These are phyloP conservation scores for Monochamus saltuarius DNA, from an alignment of 1,140 invertebrate species.

Conservation along the genomic window DNA sequence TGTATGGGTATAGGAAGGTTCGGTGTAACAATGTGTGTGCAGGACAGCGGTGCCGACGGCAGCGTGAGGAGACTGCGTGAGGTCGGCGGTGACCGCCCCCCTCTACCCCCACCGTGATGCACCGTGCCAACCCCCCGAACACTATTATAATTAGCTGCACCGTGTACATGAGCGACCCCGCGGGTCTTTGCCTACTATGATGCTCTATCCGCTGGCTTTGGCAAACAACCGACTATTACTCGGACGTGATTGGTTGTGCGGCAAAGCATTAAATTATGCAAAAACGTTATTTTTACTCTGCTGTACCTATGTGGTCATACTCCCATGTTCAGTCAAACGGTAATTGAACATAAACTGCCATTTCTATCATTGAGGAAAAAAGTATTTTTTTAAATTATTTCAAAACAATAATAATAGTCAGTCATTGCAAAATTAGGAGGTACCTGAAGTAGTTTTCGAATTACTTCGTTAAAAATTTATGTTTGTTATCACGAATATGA, in stretches of 20 bases:
- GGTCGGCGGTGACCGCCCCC: conserved; percentile 51
- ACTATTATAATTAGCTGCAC: conserved; percentile 46
- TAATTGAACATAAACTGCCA: too few species aligned
- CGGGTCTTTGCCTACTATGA: conserved; percentile 21
- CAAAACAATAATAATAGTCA: too few species aligned
- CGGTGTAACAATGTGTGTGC: conserved; percentile 41
- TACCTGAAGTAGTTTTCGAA: too few species aligned
- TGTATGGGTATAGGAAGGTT: conserved; percentile 35
- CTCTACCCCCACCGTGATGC: conserved; percentile 44
- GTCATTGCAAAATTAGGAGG: too few species aligned
- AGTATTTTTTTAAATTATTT: too few species aligned
- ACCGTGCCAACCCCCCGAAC: conserved; percentile 43
- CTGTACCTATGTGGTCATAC: too few species aligned
- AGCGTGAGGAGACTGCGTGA: conserved; percentile 50
- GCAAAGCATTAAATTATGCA: conserved; percentile 10
- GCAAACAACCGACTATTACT: conserved; percentile 12
- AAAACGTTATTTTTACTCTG: conserved; percentile 17
- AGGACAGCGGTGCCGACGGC: conserved; percentile 44
- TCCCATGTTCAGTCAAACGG: too few species aligned
- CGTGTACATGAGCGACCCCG: conserved; percentile 23
- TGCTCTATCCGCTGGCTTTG: conserved; percentile 17
- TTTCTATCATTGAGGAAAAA: too few species aligned
- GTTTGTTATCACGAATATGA: too few species aligned
- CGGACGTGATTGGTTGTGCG: conserved; percentile 12
- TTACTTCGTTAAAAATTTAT: too few species aligned